Evolutionary conservation across 2,113 vertebrate species (phyloP).

Genomic region (Acrocephalus kingi): DNA sequence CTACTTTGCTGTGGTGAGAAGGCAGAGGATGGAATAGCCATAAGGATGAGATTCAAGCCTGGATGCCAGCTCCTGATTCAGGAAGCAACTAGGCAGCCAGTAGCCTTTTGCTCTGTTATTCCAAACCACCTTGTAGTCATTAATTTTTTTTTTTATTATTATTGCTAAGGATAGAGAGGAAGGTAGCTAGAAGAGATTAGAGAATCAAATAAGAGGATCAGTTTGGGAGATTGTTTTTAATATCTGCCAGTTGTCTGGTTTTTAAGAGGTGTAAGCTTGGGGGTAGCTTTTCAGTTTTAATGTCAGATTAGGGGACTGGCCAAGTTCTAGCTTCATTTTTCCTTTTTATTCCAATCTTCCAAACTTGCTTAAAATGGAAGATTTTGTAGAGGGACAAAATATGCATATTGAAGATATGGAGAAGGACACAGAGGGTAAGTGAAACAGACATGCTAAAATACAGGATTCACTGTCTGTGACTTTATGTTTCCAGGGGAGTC

Average conservation of each 20-base stretch:
- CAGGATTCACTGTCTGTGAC: slow-evolving; percentile 5
- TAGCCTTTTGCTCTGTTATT: neutral
- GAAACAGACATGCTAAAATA: neutral
- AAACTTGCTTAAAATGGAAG: neutral
- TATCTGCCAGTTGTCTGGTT: neutral
- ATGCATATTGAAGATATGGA: neutral
- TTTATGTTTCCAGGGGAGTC: slow-evolving; percentile 79
- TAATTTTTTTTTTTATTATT: neutral
- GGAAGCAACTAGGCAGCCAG: neutral
- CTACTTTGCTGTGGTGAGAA: neutral
- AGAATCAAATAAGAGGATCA: neutral
- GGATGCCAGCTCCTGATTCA: neutral
- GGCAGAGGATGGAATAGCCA: neutral
- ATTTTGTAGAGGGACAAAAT: neutral
- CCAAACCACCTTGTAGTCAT: neutral
- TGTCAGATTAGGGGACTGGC: neutral
- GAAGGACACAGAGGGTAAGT: neutral
- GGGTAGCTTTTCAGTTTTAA: neutral
- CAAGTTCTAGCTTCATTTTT: neutral
- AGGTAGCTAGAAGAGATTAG: neutral
- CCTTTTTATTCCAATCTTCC: neutral
- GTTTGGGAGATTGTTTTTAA: neutral
- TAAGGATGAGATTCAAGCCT: neutral
- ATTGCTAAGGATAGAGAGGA: neutral
- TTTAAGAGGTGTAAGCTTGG: neutral